phyloP scores from a whole-genome alignment of 53 echinoderm and acorn worm species.

The Luidia sarsii region DNA sequence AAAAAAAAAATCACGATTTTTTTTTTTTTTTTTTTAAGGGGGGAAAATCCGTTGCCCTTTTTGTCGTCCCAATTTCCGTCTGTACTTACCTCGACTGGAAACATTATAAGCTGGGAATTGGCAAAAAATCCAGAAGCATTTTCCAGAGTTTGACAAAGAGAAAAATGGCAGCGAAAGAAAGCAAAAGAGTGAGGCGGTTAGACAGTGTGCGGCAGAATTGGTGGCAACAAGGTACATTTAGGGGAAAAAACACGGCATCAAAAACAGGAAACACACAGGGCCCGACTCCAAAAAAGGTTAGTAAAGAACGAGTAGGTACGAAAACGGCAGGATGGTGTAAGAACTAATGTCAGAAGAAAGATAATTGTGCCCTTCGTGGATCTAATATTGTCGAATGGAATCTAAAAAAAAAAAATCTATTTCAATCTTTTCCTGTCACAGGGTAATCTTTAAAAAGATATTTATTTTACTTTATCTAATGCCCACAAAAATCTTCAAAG shows the following conservation, averaged over 20 bases:
- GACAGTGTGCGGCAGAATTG: slow-evolving; percentile 60
- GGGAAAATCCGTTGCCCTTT: neutral
- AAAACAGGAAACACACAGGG: slow-evolving; percentile 17
- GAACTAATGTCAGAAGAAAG: too few relatives aligned
- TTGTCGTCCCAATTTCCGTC: slow-evolving; percentile 28
- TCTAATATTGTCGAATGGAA: too few relatives aligned
- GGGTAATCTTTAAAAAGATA: too few relatives aligned
- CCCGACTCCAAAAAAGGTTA: slow-evolving; percentile 27
- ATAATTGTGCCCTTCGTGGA: too few relatives aligned
- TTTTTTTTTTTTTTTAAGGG: neutral
- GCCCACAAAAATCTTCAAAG: too few relatives aligned
- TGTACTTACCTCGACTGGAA: slow-evolving; percentile 80
- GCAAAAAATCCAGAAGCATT: slow-evolving; percentile 81
- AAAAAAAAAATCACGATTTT: too few relatives aligned
- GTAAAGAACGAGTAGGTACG: slow-evolving; percentile 17
- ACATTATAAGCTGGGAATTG: slow-evolving; percentile 89
- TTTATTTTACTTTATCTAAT: too few relatives aligned
- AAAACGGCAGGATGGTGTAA: neutral
- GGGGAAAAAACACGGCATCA: neutral
- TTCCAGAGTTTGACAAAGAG: slow-evolving; percentile 65
- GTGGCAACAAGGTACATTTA: slow-evolving; percentile 49
- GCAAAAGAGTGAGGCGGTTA: slow-evolving; percentile 61
- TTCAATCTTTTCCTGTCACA: too few relatives aligned
- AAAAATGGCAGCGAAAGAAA: slow-evolving; percentile 62
- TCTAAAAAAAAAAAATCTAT: too few relatives aligned